Evolutionary conservation across 2,113 vertebrate genomes (phyloP), one percentile per base, ranked within the genome.

Genomic region (Eonycteris spelaea): DNA sequence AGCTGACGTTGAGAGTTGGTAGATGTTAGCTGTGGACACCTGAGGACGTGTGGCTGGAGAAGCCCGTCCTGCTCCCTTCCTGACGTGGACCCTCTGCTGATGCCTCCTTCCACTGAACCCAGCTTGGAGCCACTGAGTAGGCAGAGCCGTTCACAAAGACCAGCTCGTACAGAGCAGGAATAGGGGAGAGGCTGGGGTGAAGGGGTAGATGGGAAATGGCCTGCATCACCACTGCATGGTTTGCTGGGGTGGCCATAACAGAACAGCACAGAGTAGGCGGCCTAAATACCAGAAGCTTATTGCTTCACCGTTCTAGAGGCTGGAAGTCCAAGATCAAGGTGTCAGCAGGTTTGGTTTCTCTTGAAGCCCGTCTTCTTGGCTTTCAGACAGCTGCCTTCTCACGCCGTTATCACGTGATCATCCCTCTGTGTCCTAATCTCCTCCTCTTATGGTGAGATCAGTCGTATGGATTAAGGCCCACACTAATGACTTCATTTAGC

Each of bases 121-220:
- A 40, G 7, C 5, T 24, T 51, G n/a, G 57, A 84, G 13, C 3
- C 18, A 33, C 6, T 26, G 51, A 4, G 2, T 19, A 19, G 43
- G 3, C 15, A 16, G n/a, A 24, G 0, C 9, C 28, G 10, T 2
- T 80, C 53, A 15, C 7, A 15, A 24, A 61, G 70, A 7, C 5
- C 1, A 16, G n/a, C 26, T 48, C 61, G 12, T 10, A 0, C 3
- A 5, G 26, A 2, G 2, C 3, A 91, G 30, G 5, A 91, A 1
- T 7, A 51, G 3, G 8, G 10, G 1, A 35, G 57, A 63, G 5
- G 22, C 7, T 51, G 21, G 24, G 22, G 73, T 35, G 30, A 30
- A 63, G 5, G 7, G 2, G 4, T 6, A 57, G 38, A 68, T 10
- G 38, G 40, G 21, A 68, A 89, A 26, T 19, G n/a, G 7, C 74